phyloP scores from a whole-genome alignment of 2,888 invertebrate genomes.

The Oeneis ivallda region DNA sequence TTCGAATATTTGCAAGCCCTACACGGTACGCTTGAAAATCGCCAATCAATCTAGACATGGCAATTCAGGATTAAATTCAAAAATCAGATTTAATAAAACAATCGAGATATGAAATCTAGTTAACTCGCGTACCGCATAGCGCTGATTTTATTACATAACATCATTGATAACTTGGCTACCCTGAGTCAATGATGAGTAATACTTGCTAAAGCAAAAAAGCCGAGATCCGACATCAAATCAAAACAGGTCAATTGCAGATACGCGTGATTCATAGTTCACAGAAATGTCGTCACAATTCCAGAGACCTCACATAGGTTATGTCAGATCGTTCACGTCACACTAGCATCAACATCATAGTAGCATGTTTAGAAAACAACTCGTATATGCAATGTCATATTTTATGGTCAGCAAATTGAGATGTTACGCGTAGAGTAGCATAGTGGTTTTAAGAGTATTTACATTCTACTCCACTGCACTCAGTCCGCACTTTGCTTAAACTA shows the following conservation, averaged over 20 bases:
- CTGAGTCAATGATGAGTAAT: conserved; percentile 68
- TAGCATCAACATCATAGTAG: conserved; percentile 15
- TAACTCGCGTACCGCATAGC: conserved; percentile 16
- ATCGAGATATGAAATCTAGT: background rate
- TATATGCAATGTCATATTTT: conserved; percentile 30
- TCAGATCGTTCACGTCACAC: conserved; percentile 28
- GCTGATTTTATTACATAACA: conserved; percentile 38
- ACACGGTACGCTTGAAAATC: background rate
- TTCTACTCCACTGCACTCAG: no score
- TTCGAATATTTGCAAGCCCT: no score
- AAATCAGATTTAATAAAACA: background rate
- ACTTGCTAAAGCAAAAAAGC: conserved; percentile 59
- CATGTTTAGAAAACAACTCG: conserved; percentile 24
- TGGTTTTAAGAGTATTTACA: background rate
- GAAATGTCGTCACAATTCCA: conserved; percentile 71
- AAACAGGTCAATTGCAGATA: conserved; percentile 50
- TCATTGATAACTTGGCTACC: conserved; percentile 63
- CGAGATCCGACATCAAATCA: conserved; percentile 42
- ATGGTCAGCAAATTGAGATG: background rate
- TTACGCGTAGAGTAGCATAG: background rate
- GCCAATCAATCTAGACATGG: background rate
- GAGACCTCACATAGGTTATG: conserved; percentile 49
- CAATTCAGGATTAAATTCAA: background rate
- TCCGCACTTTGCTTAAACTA: no score
- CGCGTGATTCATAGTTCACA: conserved; percentile 63